Evolutionary conservation across 2,797 vertebrate genomes (phyloP), one percentile per base, ranked within the genome.

Genomic region (Mastacembelus armatus): DNA sequence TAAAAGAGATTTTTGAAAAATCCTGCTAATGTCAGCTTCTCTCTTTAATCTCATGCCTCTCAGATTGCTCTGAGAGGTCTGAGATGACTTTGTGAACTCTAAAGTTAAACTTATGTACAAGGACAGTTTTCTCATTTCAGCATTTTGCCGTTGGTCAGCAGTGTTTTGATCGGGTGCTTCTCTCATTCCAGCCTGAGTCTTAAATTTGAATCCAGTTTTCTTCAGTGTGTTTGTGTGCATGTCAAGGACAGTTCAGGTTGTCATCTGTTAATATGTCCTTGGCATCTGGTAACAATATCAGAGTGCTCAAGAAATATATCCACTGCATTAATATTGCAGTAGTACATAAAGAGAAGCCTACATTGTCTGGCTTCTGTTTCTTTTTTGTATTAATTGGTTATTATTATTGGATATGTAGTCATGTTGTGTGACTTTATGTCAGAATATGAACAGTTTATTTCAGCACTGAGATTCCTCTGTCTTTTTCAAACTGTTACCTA

Each of bases 101-200:
- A 57, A 29, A 22, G 33, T 58, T 59, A 27, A 29, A 71, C 38
- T 19, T 30, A 38, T 56, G 59, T 47, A 67, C 38, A 59, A 27
- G 61, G 52, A 47, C 60, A 56, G 6, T 40, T 77, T 77, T 72
- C 51, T 35, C 44, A 42, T 63, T 60, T 5, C 71, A 66, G 56
- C 44, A 19, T 2, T 61, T 69, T 60, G 30, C 10, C 45, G 77
- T 50, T 65, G 45, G 58, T 81, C 79, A 83, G 77, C 71, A 63
- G 1, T 48, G 58, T 72, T 78, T 73, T 42, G 0, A 68, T 38
- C 44, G 42, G n/a, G 36, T 59, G 5, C 18, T 30, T 24, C 4
- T 0, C 3, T 59, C 54, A 45, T 42, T 56, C 10, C n/a, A 51
- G 38, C 52, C 74, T 71, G 82, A 71, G 61, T 64, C 61, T 77